These are phyloP conservation scores for Phaedon cochleariae DNA, from an alignment of 2,888 invertebrate genomes.

Conservation along the genomic window DNA sequence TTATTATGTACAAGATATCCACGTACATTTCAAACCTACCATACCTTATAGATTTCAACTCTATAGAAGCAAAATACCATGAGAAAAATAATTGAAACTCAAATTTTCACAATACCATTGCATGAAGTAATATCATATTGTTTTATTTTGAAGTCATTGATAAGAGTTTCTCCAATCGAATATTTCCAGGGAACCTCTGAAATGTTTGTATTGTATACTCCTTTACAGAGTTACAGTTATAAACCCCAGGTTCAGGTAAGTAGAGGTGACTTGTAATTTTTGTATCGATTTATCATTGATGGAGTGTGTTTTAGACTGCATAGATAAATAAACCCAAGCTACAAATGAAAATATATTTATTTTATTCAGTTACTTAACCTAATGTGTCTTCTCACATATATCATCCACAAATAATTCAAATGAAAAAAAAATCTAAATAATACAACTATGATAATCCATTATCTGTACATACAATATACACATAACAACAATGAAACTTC, in stretches of 20 bases:
- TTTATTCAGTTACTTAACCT: slow-evolving; percentile 51
- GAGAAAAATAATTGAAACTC: no score
- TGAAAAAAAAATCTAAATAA: slow-evolving; percentile 45
- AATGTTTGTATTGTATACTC: no score
- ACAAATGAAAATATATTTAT: slow-evolving; percentile 54
- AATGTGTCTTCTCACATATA: slow-evolving; percentile 51
- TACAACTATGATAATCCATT: slow-evolving; percentile 42
- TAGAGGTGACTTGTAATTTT: no score
- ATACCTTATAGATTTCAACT: no score
- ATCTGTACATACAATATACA: slow-evolving; percentile 47
- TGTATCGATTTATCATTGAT: background rate
- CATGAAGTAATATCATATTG: no score
- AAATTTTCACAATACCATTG: no score
- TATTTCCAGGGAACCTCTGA: no score
- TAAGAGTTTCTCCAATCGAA: no score
- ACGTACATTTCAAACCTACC: background rate
- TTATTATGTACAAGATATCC: background rate
- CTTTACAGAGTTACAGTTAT: no score
- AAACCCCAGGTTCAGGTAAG: no score
- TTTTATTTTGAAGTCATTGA: no score
- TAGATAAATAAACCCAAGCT: slow-evolving; percentile 22
- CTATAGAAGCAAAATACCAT: no score
- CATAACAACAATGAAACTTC: slow-evolving; percentile 40
- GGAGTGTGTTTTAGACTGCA: background rate
- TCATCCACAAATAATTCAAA: slow-evolving; percentile 44